Evolutionary conservation across 53 echinoderm and acorn worm species (phyloP).

Genomic region (Antedon mediterranea): DNA sequence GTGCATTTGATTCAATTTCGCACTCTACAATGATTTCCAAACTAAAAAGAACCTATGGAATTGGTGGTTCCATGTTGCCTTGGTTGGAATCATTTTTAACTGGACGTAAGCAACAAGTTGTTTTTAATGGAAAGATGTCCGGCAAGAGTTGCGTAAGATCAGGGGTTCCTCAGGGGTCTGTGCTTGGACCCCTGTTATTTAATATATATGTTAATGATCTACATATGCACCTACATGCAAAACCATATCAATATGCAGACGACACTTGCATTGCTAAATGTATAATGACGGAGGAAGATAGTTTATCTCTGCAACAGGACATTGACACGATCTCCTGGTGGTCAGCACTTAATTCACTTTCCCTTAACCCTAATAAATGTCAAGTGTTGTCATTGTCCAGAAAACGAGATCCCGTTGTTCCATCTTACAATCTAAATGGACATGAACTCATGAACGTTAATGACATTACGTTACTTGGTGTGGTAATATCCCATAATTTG

Average conservation of each 20-base stretch:
- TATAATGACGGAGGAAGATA: neutral
- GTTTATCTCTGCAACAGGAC: neutral
- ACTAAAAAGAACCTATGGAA: neutral
- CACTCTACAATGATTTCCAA: neutral
- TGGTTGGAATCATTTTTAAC: neutral
- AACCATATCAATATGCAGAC: neutral
- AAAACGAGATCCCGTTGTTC: too few relatives aligned
- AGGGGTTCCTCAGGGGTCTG: conserved; percentile 24
- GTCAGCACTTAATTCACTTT: too few relatives aligned
- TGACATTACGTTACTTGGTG: too few relatives aligned
- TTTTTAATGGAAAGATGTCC: conserved; percentile 19
- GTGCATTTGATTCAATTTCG: neutral
- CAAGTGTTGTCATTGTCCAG: too few relatives aligned
- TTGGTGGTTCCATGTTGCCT: neutral
- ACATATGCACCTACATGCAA: neutral
- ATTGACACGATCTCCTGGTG: neutral
- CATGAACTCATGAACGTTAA: too few relatives aligned
- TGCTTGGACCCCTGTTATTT: conserved; percentile 8
- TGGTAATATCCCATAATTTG: too few relatives aligned
- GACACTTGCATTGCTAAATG: neutral
- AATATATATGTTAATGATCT: neutral
- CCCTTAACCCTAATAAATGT: too few relatives aligned
- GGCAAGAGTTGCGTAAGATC: conserved; percentile 7
- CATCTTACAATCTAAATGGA: too few relatives aligned
- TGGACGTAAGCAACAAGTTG: conserved; percentile 15